These are phyloP conservation scores for Spilosoma lubricipeda DNA, from an alignment of 2,888 invertebrate genomes.

Conservation along the genomic window DNA sequence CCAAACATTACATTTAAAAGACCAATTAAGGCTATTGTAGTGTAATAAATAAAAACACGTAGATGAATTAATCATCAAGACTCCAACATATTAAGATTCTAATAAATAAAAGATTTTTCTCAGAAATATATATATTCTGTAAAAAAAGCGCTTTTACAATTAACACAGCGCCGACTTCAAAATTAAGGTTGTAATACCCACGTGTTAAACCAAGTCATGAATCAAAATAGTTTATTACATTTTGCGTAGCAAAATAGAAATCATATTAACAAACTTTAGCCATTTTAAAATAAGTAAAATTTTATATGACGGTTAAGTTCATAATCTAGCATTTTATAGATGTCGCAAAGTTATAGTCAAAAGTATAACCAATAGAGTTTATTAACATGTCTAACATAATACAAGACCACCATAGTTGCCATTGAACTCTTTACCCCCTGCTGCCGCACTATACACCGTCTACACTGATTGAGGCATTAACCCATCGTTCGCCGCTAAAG, in stretches of 20 bases:
- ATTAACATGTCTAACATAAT: not conserved
- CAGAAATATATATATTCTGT: not conserved
- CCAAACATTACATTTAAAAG: not conserved
- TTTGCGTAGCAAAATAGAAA: too few relatives aligned
- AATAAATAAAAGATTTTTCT: not conserved
- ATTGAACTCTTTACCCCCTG: conserved; percentile 14
- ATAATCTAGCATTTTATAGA: not conserved
- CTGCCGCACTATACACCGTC: not conserved
- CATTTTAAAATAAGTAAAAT: not conserved
- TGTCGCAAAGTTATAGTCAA: not conserved
- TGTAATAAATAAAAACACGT: not conserved
- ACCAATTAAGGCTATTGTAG: not conserved
- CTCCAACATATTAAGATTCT: not conserved
- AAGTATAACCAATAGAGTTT: not conserved
- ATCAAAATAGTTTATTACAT: not conserved
- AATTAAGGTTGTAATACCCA: too few relatives aligned
- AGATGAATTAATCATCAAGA: not conserved
- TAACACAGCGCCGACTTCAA: not conserved
- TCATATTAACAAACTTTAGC: too few relatives aligned
- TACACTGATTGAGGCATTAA: conserved; percentile 33
- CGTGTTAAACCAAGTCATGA: not conserved
- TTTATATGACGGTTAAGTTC: not conserved
- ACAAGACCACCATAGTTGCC: not conserved
- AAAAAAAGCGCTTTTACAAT: not conserved
- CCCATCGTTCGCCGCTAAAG: conserved; percentile 23